phyloP scores from a whole-genome alignment of 2,797 vertebrate species.

The Adelosebastes latens region DNA sequence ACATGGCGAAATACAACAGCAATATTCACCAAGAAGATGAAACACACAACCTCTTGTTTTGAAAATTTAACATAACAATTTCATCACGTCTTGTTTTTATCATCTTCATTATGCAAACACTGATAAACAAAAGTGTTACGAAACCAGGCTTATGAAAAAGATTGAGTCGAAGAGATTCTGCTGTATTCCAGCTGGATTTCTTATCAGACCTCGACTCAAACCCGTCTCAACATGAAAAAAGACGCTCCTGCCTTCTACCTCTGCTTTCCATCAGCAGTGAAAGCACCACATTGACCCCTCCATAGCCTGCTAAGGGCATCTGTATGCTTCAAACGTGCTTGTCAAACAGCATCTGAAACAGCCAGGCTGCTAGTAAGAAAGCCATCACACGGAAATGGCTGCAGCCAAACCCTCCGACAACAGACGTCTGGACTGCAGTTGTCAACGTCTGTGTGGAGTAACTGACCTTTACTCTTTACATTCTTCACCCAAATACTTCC shows the following conservation, averaged over 20 bases:
- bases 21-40: neutral
- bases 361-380: neutral
- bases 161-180: neutral
- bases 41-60: neutral
- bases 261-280: neutral
- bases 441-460: neutral
- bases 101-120: neutral
- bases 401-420: neutral
- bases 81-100: neutral
- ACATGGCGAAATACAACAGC: neutral
- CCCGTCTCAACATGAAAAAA: neutral
- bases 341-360: neutral
- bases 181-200: neutral
- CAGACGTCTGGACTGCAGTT: neutral
- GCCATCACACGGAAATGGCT: neutral
- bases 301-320: neutral
- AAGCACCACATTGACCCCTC: neutral
- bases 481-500: neutral
- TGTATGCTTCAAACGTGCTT: neutral
- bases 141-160: neutral
- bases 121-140: neutral
- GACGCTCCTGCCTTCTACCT: neutral
- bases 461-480: neutral
- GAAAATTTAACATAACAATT: neutral
- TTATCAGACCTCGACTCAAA: neutral